Conservation (phyloP, 1,140 invertebrate species). For the Saccostrea glomerata region DNA sequence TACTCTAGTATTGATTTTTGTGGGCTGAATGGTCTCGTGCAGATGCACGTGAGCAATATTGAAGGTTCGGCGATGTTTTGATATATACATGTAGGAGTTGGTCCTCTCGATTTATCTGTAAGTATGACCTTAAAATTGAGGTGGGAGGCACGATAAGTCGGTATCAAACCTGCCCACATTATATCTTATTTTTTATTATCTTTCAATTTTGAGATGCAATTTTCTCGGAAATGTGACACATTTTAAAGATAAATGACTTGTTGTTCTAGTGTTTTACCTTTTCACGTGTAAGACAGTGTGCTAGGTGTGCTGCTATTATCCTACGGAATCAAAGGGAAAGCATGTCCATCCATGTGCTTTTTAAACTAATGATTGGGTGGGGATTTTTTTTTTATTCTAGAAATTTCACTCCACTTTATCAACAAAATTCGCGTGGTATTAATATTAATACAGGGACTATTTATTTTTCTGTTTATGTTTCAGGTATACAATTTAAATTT, state of each 20-base stretch:
- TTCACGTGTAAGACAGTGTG: background rate
- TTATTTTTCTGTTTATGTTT: too few species aligned
- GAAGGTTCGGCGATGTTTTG: background rate
- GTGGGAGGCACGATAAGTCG: background rate
- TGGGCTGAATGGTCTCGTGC: background rate
- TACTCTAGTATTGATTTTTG: background rate
- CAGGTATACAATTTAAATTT: too few species aligned
- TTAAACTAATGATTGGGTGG: background rate
- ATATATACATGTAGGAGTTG: background rate
- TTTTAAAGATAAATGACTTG: too few species aligned
- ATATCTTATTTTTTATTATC: background rate
- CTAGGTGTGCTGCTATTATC: background rate
- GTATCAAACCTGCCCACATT: background rate
- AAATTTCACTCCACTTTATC: too few species aligned
- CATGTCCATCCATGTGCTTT: background rate
- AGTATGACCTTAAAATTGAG: background rate
- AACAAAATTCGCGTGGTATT: too few species aligned
- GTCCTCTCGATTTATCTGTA: constrained; percentile 1
- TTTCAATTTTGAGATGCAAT: background rate
- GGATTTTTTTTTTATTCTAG: too few species aligned
- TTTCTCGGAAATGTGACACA: too few species aligned
- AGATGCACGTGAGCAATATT: background rate
- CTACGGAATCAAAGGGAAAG: background rate
- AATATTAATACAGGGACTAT: too few species aligned
- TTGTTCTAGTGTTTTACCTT: background rate